Evolutionary conservation across 2,113 vertebrate genomes (phyloP).

Genomic region (Saguinus midas): DNA sequence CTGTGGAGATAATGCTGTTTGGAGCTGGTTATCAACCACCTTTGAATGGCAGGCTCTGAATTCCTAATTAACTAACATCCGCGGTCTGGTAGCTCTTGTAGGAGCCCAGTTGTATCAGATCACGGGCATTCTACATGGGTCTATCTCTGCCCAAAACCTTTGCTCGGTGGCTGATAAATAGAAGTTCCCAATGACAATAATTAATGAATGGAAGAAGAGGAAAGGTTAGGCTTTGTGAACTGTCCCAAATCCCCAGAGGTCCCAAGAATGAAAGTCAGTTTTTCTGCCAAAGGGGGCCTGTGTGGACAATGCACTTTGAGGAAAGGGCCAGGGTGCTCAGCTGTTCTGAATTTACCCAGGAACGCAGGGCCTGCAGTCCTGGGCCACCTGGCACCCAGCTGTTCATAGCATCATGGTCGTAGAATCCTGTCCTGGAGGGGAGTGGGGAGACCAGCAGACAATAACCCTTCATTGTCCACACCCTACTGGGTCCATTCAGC

Average conservation of each 20-base stretch:
- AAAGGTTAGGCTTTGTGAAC: conserved; percentile 23
- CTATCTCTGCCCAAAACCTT: conserved; percentile 75
- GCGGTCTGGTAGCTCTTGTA: conserved; percentile 53
- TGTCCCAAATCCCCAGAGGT: not conserved
- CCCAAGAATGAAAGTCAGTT: conserved; percentile 45
- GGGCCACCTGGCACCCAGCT: conserved; percentile 75
- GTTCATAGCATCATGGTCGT: conserved; percentile 13
- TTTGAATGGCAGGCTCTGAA: conserved; percentile 73
- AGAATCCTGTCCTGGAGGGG: not conserved
- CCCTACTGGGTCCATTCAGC: not conserved
- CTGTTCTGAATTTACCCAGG: conserved; percentile 69
- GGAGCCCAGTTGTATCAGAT: conserved; percentile 67
- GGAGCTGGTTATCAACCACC: conserved; percentile 74
- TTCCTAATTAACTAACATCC: conserved; percentile 78
- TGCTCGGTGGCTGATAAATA: conserved; percentile 61
- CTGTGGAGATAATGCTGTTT: conserved; percentile 68
- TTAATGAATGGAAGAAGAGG: conserved; percentile 73
- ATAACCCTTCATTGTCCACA: not conserved
- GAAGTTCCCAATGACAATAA: conserved; percentile 55
- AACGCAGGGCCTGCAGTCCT: conserved; percentile 1
- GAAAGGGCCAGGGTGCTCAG: conserved; percentile 55
- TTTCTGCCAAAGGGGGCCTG: conserved; percentile 32
- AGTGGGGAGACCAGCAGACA: not conserved
- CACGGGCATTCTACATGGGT: conserved; percentile 58
- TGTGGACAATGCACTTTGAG: conserved; percentile 27